Evolutionary conservation across 1,140 invertebrate genomes (phyloP).

Genomic region (Parapsyche elsis): DNA sequence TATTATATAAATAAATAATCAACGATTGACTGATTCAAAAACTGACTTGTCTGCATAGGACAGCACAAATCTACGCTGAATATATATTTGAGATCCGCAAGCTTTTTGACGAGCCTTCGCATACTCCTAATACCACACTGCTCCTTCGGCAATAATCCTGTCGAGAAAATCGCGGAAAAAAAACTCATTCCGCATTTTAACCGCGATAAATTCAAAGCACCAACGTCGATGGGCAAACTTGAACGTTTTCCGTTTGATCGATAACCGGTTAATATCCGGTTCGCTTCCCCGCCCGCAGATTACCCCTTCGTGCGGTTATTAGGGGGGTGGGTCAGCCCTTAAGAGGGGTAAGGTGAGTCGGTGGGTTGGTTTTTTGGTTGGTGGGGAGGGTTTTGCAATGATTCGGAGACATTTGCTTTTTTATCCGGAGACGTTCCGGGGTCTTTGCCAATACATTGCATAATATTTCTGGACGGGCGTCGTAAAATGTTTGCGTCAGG

Average conservation of each 20-base stretch:
- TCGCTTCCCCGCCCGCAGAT: not conserved
- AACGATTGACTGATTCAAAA: too few species aligned
- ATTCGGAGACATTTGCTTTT: constrained; percentile 55
- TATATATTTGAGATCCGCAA: too few species aligned
- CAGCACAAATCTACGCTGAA: too few species aligned
- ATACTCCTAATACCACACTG: too few species aligned
- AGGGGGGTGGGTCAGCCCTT: not conserved
- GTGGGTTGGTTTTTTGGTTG: not conserved
- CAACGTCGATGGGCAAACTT: not conserved
- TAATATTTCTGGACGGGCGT: constrained; percentile 53
- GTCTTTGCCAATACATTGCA: constrained; percentile 52
- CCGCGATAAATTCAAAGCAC: constrained; percentile 33
- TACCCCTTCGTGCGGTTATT: constrained; percentile 8
- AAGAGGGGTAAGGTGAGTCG: not conserved
- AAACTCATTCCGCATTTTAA: constrained; percentile 20
- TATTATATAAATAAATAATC: too few species aligned
- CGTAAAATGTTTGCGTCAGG: constrained; percentile 48
- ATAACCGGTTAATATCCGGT: constrained; percentile 22
- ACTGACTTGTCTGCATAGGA: too few species aligned
- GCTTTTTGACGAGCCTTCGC: too few species aligned
- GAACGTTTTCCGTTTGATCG: constrained; percentile 9
- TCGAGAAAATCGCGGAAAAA: not conserved
- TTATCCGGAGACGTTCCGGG: constrained; percentile 37
- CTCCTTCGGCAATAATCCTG: too few species aligned
- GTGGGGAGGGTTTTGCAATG: constrained; percentile 30